Base-by-base conservation (phyloP, 2,888 invertebrate genomes). In the Lymantria monacha region DNA sequence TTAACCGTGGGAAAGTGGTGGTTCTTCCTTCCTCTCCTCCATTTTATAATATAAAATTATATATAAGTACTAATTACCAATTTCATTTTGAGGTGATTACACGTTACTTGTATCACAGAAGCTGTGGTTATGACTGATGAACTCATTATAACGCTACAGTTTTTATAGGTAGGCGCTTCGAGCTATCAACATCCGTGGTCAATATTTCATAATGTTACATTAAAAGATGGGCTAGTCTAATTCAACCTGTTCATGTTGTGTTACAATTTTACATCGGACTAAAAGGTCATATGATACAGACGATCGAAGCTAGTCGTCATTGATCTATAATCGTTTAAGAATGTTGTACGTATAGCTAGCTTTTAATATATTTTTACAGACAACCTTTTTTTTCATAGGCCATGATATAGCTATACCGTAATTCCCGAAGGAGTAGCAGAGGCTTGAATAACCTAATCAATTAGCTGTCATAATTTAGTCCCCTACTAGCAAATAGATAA, bases 141-240 rank as follows among this genome's bases (percentile, higher is more conserved):
- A 64, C 67, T 76, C 64, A 61, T 61, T 59, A 67, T 69, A 57
- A 63, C 63, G 68, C 75, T 74, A 76, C 79, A 78, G 76, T 88
- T 85, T 89, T 82, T 89, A 89, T 89, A 89, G 70, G 66, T 72
- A 75, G 66, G 80, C 79, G 82, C 67, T 81, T 87, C 68, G 70
- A 72, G 62, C 76, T 70, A 56, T 7, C 10, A 33, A 33, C 10
- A 33, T 33, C 9, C 78, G 81, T 79, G 76, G 70, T 66, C 30
- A 61, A 60, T 67, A 61, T 89, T 88, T 82, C 86, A 65, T 81
- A 79, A 89, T 73, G 50, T 59, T 70, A 76, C 69, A 72, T 74
- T 70, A 37, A 77, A 78, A 71, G 79, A 82, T 81, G 79, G 74
- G 72, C 80, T 72, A 63, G 73, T 74, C 73, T 82, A 80, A 81